Evolutionary conservation across 2,888 invertebrate genomes (phyloP).

Genomic region (Neoascia interrupta): DNA sequence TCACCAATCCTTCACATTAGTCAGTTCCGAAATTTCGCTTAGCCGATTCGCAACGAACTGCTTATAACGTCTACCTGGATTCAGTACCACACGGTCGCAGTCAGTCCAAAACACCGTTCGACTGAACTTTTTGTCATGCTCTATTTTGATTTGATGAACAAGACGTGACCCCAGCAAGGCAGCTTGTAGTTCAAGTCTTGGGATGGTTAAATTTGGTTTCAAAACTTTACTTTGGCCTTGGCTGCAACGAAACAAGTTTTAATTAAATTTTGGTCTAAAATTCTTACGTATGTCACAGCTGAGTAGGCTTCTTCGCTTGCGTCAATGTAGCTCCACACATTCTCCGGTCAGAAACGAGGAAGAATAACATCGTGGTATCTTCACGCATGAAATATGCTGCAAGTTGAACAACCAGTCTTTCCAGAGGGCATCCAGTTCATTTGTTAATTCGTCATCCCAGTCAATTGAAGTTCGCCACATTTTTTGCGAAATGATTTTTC

Average conservation of each 20-base stretch:
- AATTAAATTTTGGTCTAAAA: background rate
- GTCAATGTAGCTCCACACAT: background rate
- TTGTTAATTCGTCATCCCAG: background rate
- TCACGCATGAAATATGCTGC: background rate
- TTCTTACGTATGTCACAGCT: background rate
- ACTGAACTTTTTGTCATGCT: background rate
- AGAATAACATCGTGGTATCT: background rate
- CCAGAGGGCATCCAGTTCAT: background rate
- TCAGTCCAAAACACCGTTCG: background rate
- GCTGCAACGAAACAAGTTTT: background rate
- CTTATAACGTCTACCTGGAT: background rate
- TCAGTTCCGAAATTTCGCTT: background rate
- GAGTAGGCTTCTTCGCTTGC: background rate
- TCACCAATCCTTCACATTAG: background rate
- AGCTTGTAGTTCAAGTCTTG: no score
- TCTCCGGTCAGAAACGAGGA: background rate
- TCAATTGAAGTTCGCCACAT: background rate
- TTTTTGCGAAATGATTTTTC: background rate
- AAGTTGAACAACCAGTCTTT: background rate
- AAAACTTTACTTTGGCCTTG: background rate
- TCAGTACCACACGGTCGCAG: no score
- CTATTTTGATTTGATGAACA: background rate
- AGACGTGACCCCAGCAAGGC: no score
- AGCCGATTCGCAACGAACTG: background rate
- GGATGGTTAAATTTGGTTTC: no score